Base-by-base conservation (phyloP, 2,888 invertebrate species). In the Hyposoter didymator region DNA sequence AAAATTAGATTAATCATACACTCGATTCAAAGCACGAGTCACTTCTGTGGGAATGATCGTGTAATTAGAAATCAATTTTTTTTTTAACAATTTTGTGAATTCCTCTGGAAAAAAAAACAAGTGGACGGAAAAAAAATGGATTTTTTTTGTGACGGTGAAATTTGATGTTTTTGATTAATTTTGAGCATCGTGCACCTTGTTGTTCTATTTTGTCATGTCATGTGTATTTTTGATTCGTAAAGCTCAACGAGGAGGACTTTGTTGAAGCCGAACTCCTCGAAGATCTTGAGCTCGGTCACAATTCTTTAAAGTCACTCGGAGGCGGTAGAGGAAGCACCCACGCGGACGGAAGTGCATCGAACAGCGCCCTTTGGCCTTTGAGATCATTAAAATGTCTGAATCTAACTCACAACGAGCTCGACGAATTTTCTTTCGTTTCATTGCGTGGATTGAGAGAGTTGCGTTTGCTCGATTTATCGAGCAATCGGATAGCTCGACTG, bases 351-450 rank as follows among this genome's bases (percentile, higher is more conserved):
- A 88, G 62, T 52, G 88, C 88, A 22, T 91, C 90, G 43, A 97
- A 97, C 91, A 96, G 96, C 73, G 97, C 97, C 0, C 92, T 98
- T 62, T 94, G 96, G 89, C 96, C 96, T 62, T 94, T 98, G 74
- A 95, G 95, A 89, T 95, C 96, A 12, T 94, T 98, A 32, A 95
- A 95, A 87, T 95, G 95, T 87, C 95, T 97, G 64, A 97, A 97
- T 94, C 94, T 98, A 85, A 97, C 97, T 0, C 96, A 96, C 91
- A 98, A 98, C 92, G 95, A 95, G 55, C 95, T 98, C 81, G 95
- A 95, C 0, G 97, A 97, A 90, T 98, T 98, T 94, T 97, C 97
- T 0, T 95, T 98, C 90, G 96, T 96, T 92, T 97, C 98, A 93
- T 96, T 98, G 67, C 96, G 96, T 82, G 97, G 97, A 0, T 93